Evolutionary conservation across 2,888 invertebrate species (phyloP), one percentile per base, ranked within the genome.

Genomic region (Adelphocoris suturalis): DNA sequence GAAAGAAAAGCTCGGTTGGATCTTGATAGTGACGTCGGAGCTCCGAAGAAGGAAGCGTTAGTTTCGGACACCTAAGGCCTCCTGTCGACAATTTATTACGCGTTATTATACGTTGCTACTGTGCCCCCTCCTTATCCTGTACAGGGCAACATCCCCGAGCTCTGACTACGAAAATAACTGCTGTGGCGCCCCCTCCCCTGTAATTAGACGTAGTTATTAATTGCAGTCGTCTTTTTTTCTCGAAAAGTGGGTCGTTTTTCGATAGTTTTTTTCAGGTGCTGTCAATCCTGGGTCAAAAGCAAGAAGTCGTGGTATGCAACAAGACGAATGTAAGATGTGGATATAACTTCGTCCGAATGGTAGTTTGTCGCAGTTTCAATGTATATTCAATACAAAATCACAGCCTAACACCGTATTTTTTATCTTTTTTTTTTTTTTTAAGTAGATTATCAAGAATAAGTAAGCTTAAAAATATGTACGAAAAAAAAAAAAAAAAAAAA

Each of bases 51-150:
- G 87, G 88, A 52, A 88, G 88, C 88, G 88, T 88, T 88, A 88
- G 88, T 88, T 88, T 88, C 88, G 88, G 76, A 88, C 88, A 78
- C 88, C 78, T 88, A 78, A 76, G 78, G 88, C 80, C 75, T 46
- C 78, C 78, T 88, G 88, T 88, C 88, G 86, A 90, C 90, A 90
- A 90, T 90, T 90, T 90, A 90, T 90, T 90, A 90, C 86, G 86
- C 86, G 90, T 90, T 90, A 90, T 90, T 90, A 90, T 90, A 90
- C 90, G 90, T 90, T 90, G 90, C 90, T 90, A 90, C 90, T 86
- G 90, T 90, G 68, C 61, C 23, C 57, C 27, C 46, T 14, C 61
- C 27, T 16, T 57, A n/a, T 11, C 61, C 87, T 23, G 14, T 48
- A 19, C 87, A 14, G 37, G 37, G 78, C 78, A n/a, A 48, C 87